Conservation (phyloP, 2,797 vertebrate species). For the Nasua narica region DNA sequence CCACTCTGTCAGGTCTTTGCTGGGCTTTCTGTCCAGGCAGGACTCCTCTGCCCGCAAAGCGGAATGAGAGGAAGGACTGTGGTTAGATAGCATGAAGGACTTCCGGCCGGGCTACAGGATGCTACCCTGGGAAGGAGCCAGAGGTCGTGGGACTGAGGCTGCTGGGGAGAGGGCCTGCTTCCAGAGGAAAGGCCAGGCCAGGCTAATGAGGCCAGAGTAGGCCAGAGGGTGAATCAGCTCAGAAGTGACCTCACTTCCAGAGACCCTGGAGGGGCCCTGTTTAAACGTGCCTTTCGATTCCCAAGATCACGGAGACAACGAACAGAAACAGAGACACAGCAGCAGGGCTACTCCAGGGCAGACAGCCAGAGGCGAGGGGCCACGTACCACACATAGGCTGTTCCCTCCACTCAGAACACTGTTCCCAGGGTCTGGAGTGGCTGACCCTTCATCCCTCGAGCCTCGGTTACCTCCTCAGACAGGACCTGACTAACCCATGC, state of each 20-base stretch:
- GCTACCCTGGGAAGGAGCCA: constrained; percentile 51
- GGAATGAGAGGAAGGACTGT: constrained; percentile 48
- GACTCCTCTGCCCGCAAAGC: neutral
- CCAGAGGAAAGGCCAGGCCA: neutral
- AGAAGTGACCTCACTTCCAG: neutral
- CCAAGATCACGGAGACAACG: neutral
- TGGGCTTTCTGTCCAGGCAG: neutral
- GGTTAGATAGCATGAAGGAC: constrained; percentile 56
- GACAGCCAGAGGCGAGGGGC: neutral
- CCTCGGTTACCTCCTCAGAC: neutral
- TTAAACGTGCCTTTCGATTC: neutral
- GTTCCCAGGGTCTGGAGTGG: neutral
- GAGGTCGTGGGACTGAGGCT: constrained; percentile 3
- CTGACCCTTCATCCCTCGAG: neutral
- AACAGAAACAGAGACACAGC: neutral
- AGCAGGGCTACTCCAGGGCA: neutral
- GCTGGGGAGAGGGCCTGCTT: neutral
- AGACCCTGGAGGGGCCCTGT: neutral
- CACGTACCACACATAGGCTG: neutral
- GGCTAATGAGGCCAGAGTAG: neutral
- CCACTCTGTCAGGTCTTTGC: neutral
- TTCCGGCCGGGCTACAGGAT: constrained; percentile 54
- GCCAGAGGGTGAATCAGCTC: neutral
- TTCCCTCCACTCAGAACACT: neutral
- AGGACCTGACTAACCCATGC: neutral